A percentile compares a stretch with the other conserved stretches of the same genome.
These are phyloP conservation scores for Venustoraphidia nigricollis DNA, from an alignment of 2,888 invertebrate genomes.

Conservation along the genomic window DNA sequence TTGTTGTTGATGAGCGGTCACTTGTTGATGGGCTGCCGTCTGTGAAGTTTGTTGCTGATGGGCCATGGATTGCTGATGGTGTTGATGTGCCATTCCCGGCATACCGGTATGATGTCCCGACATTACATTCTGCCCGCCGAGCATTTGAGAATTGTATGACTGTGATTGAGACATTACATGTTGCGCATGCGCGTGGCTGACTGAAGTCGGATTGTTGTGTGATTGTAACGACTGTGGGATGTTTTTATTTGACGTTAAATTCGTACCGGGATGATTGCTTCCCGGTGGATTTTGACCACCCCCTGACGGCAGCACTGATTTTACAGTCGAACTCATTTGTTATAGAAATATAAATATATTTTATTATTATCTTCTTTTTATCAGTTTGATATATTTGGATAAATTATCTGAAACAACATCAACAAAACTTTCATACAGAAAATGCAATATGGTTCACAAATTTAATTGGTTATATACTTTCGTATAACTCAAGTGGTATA, in stretches of 20 bases:
- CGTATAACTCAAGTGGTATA: too few species aligned
- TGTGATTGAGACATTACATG: not conserved
- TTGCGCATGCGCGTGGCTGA: not conserved
- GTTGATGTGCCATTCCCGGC: not conserved
- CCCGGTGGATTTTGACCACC: constrained; percentile 24
- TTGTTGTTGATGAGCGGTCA: constrained; percentile 19
- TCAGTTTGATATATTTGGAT: not conserved
- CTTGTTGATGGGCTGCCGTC: constrained; percentile 19
- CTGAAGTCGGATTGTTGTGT: constrained; percentile 2
- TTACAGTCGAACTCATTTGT: constrained; percentile 45
- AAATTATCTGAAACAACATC: too few species aligned
- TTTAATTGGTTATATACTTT: too few species aligned
- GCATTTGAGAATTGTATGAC: not conserved
- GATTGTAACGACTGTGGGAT: constrained; percentile 15
- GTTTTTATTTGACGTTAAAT: constrained; percentile 20
- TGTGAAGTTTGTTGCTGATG: constrained; percentile 19
- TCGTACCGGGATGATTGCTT: constrained; percentile 15
- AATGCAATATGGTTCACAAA: too few species aligned
- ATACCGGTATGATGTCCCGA: not conserved
- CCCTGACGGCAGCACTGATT: constrained; percentile 37
- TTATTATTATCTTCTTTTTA: too few species aligned
- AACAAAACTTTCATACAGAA: too few species aligned
- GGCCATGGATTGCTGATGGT: constrained; percentile 13
- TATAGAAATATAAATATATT: constrained; percentile 10
- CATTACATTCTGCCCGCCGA: not conserved